Percentiles rank a stretch among this genome's conserved stretches.
Conservation (phyloP, 2,113 vertebrate genomes). For the Datnioides undecimradiatus region DNA sequence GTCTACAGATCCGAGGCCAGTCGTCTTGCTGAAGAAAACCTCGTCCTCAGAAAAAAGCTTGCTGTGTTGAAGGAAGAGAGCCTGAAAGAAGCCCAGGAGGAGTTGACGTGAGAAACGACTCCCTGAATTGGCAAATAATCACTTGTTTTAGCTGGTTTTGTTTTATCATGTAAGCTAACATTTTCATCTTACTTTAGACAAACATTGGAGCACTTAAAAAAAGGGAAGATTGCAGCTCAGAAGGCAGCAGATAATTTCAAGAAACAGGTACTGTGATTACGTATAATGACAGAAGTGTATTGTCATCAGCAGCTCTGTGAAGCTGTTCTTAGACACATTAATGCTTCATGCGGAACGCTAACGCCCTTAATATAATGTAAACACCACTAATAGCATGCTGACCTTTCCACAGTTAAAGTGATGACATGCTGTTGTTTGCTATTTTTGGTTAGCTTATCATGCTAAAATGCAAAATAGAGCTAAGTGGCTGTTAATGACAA, state of each 20-base stretch:
- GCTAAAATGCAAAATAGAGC: too few species aligned
- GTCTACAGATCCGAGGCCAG: conserved; percentile 86
- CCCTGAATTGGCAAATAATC: background rate
- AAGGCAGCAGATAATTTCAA: conserved; percentile 87
- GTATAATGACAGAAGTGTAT: background rate
- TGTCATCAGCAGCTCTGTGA: background rate
- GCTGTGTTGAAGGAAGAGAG: conserved; percentile 87
- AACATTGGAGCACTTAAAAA: conserved; percentile 86
- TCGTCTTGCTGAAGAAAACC: conserved; percentile 89
- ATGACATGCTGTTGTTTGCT: too few species aligned
- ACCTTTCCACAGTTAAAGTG: too few species aligned
- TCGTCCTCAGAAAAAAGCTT: conserved; percentile 85
- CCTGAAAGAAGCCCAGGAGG: conserved; percentile 84
- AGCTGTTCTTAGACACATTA: background rate
- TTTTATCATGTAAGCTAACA: background rate
- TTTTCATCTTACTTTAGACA: conserved; percentile 77
- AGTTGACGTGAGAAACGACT: conserved; percentile 85
- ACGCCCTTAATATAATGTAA: too few species aligned
- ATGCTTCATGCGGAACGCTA: too few species aligned
- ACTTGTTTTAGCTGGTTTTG: background rate
- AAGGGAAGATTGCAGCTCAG: conserved; percentile 87
- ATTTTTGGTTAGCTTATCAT: too few species aligned
- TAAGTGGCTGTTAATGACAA: background rate
- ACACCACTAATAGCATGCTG: too few species aligned
- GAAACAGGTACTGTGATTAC: conserved; percentile 84